These are phyloP conservation scores for Paratrypauchen microcephalus DNA, from an alignment of 2,797 vertebrate species.

Conservation along the genomic window DNA sequence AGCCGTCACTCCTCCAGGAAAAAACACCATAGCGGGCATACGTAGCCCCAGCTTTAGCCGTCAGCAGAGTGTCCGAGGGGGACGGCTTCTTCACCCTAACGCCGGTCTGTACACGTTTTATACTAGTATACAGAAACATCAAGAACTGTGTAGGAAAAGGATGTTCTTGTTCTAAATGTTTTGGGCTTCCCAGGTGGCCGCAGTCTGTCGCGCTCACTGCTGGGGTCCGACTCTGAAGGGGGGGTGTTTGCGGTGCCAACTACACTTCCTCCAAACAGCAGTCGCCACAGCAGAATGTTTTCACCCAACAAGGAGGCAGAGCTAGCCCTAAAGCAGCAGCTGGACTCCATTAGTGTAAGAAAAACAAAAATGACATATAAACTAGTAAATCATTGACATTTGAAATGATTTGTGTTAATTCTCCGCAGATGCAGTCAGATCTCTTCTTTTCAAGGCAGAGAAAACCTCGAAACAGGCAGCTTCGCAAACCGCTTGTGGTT, in stretches of 20 bases:
- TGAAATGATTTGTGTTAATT: background rate
- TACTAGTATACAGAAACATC: background rate
- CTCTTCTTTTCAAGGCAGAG: constrained; percentile 91
- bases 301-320: constrained; percentile 94
- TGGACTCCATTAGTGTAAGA: constrained; percentile 92
- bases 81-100: constrained; percentile 77
- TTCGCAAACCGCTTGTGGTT: constrained; percentile 94
- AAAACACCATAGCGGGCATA: constrained; percentile 75
- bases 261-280: constrained; percentile 94
- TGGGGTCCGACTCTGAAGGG: constrained; percentile 84
- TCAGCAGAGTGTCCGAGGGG: constrained; percentile 81
- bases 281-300: constrained; percentile 89
- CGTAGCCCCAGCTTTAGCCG: constrained; percentile 89
- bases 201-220: constrained; percentile 85
- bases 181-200: constrained; percentile 65
- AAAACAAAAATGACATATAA: background rate
- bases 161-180: background rate
- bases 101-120: constrained; percentile 75
- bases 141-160: background rate
- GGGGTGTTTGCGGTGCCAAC: constrained; percentile 93
- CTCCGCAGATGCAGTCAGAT: constrained; percentile 88
- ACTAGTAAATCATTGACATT: background rate
- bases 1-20: constrained; percentile 85
- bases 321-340: constrained; percentile 89
- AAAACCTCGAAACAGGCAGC: constrained; percentile 89